Evolutionary conservation across 2,797 vertebrate genomes (phyloP), one percentile per base, ranked within the genome.

Genomic region (Falco rusticolus): DNA sequence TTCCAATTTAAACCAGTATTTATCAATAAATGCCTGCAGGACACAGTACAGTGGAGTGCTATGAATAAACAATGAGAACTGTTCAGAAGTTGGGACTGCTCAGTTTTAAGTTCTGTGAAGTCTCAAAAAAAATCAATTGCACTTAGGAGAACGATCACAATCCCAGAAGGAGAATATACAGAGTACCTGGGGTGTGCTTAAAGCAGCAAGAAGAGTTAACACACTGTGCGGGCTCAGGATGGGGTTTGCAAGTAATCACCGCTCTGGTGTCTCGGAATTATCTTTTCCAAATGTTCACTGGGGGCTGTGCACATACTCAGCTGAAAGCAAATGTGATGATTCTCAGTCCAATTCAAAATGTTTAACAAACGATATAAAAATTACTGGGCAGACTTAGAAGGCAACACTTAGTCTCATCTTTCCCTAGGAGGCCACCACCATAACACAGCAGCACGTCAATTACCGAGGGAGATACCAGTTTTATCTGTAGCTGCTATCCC

Each of bases 1-100:
- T 87, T 92, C 87, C 89, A 89, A 87, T 92, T 94, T 89, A 94
- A 94, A 92, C 8, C 72, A 89, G 64, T 90, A 90, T 94, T 96
- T 97, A 96, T 95, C 94, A 95, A 96, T 96, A 96, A 87, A 91
- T 60, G 75, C 86, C 88, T 93, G 89, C 86, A 89, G 15, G 50
- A 95, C 65, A 85, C 28, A 81, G 68, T 71, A 59, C 79, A 92
- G 60, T 29, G 17, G n/a, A 90, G 53, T 29, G 60, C 56, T 57
- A 63, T 50, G 75, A 95, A 96, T 94, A 93, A 94, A 96, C 84
- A 95, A 90, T 50, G 45, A 94, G 71, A 81, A 89, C 11, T 47
- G 68, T 70, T 94, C 87, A 84, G 64, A 94, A 93, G 65, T 76
- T 88, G 65, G 71, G 74, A 87, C 59, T 91, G 70, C 69, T 86